Base-by-base conservation (phyloP, 2,888 invertebrate genomes). In the Epirrita christyi region DNA sequence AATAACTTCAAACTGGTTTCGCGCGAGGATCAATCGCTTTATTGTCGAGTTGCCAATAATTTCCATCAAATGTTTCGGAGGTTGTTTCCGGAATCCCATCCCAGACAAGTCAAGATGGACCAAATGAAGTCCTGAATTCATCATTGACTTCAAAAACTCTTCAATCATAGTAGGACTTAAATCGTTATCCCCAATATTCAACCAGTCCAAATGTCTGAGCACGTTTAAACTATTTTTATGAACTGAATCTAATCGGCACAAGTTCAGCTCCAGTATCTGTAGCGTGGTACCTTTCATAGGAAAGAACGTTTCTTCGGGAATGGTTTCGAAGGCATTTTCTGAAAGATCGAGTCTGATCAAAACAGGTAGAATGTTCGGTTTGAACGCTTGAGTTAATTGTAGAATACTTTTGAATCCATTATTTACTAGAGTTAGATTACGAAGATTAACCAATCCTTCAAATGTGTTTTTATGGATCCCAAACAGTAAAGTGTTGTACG, bases 1-100 rank as follows among this genome's bases (percentile, higher is more conserved):
- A 6, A 94, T 85, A 0, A 86, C 73, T 79, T 93, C 93, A 68
- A 94, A 94, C 66, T 93, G 93, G 70, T 94, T 94, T 47, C 88
- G 77, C 0, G 92, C 83, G 38, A 94, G 70, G 50, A 82, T 83
- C 41, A 94, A 75, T 44, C 80, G 77, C 28, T 82, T 88, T 38
- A 94, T 86, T 1, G 90, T 92, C 0, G 93, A 88, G 11, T 85
- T 78, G 6, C 93, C 92, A 46, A 94, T 89, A 0, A 90, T 81
- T 55, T 89, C 75, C 68, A 94, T 75, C 6, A 94, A 70, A 3
- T 76, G 64, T 55, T 68, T 84, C 0, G 93, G 93, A 0, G 93
- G 88, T 15, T 78, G 74, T 70, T 91, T 93, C 41, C 93, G 83
- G 52, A 93, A 93, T 0, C 93, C 93, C 77, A 93, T 85, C 2